Evolutionary conservation across 92 coral and sea anemone species (phyloP), one percentile per base, ranked within the genome.

Genomic region (Metridium senile): DNA sequence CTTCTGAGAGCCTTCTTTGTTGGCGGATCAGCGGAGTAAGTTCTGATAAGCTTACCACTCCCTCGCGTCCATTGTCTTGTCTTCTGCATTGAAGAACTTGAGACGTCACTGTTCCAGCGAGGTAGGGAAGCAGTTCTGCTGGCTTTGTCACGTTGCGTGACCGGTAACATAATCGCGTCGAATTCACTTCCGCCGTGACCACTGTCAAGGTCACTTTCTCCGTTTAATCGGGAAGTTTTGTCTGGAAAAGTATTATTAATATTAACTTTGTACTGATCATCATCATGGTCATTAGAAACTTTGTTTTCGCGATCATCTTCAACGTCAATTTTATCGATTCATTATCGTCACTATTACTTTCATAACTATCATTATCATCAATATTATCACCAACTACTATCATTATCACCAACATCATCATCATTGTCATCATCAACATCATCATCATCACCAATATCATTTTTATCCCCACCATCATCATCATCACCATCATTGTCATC

Each of bases 141-240:
- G 17, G 70, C 16, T 58, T 79, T 82, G 58, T 74, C 68, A 71
- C 33, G 53, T 45, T 72, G 70, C 16, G 62, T 53, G n/a, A 69
- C 77, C 3, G 96, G 91, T 43, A 84, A 80, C 93, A 95, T 92
- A 23, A 95, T 74, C 23, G 99, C 90, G 28, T 95, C 99, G 71
- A 95, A 89, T 28, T 95, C 99, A 74, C 99, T 86, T 58, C 78
- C 84, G 11, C 94, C 88, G 59, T 93, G 98, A 26, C 98, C 98
- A 54, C 98, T 94, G 80, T 92, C 99, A 30, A 54, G 78, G 62
- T 95, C 99, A 47, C 88, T 80, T 52, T 87, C 92, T 22, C 97
- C 93, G 77, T 85, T 85, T 17, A 87, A n/a, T 74, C 78, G 70
- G 20, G 59, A 54, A 3, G 81, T 81, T 57, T 86, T 86, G 61